Base-by-base conservation (phyloP, 2,888 invertebrate genomes). In the Cantharis rufa region DNA sequence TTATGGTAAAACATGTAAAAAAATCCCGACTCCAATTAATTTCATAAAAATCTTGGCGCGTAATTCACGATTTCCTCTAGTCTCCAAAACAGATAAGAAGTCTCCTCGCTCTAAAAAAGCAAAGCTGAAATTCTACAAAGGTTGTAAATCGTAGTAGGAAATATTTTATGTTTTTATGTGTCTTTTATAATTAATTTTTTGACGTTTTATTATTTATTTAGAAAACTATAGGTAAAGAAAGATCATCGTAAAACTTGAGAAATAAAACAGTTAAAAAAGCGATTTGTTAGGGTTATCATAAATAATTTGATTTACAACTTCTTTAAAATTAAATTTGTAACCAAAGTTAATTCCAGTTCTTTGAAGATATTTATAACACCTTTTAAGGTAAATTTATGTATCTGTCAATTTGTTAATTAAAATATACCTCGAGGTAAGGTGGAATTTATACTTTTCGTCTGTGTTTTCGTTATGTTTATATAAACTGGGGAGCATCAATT, bases 401-500 rank as follows among this genome's bases (percentile, higher is more conserved):
- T 48, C 21, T 72, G 62, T 15, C n/a, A 21, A 73, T 15, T 61
- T 73, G 69, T 69, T 73, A 69, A 69, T 69, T 62, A 69, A 16
- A 13, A 21, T 15, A 16, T 72, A 21, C 72, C 72, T n/a, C 28
- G 48, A 66, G 66, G 72, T 48, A 48, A 48, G 48, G n/a, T n/a
- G 48, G 48, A 48, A 48, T 48, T 48, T 48, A n/a, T 48, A 48
- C 48, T n/a, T 48, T 48, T 48, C 48, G n/a, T 48, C 48, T 48
- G 48, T 48, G 48, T 48, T 48, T 48, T 28, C 11, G 62, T 64
- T 18, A 72, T 28, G 66, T 72, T 32, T 72, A 66, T 72, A 27
- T 72, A 66, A 66, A 48, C 66, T 70, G 71, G 69, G 71, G 62
- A 62, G 18, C 61, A 71, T 71, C 68, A 73, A 76, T 73, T 70